Base-by-base conservation (phyloP, 2,113 vertebrate genomes). In the Podarcis muralis region DNA sequence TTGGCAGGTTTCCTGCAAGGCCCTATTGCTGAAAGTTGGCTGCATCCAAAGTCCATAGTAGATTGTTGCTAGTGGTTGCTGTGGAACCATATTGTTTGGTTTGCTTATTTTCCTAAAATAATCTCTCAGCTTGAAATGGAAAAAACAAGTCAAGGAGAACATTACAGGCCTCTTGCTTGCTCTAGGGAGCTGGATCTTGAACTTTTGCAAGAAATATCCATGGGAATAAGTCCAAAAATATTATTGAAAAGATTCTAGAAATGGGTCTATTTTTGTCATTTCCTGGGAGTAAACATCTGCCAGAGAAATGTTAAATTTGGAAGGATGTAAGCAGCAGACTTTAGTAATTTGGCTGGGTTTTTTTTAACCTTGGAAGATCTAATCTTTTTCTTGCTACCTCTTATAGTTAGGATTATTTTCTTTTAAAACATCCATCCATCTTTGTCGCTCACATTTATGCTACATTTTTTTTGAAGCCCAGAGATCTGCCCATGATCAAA, bases 221-320 rank as follows among this genome's bases (percentile, higher is more conserved):
- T 53, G 6, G 78, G 74, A 71, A 83, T n/a, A 87, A 53, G 72
- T 48, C 65, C 62, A 87, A 79, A 83, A 79, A 79, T 83, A 90
- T 20, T 77, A 1, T 27, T 83, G 59, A 40, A 83, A 1, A 72
- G 16, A 62, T 16, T 27, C 25, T 15, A 37, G 53, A 79, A 78
- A 66, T 18, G 30, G 62, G 74, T 68, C 84, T 90, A 86, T 81
- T 81, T 86, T 90, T 86, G 48, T 22, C 75, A 62, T 87, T 87
- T 90, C 81, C 65, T 32, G 48, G 74, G 85, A 69, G 66, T 6
- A 40, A 86, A n/a, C 62, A 57, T 88, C 37, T 79, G 25, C 62
- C 40, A 77, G 48, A 65, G 43, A 53, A 84, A 40, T 11, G 2
- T 59, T 62, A 87, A 40, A 20, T 68, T 77, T 77, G 43, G 25